These are phyloP conservation scores for Macrophya alboannulata DNA, from an alignment of 2,888 invertebrate species.

Conservation along the genomic window DNA sequence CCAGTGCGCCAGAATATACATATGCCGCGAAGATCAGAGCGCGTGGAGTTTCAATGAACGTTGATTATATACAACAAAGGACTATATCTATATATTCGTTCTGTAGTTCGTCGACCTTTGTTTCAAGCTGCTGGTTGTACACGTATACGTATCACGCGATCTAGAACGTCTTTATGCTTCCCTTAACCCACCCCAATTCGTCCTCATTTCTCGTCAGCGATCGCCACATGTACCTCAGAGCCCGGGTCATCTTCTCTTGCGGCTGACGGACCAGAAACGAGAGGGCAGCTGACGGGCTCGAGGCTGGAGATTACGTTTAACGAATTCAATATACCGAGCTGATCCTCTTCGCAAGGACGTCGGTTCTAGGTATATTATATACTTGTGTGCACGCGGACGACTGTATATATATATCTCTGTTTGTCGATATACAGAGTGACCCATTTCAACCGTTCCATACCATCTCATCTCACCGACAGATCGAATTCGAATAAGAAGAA, in stretches of 20 bases:
- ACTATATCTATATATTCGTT: neutral
- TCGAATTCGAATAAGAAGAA: neutral
- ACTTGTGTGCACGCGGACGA: neutral
- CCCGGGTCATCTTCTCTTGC: constrained; percentile 6
- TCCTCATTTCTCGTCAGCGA: constrained; percentile 25
- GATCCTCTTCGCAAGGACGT: constrained; percentile 38
- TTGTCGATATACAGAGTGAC: constrained; percentile 17
- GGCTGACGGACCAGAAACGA: constrained; percentile 53
- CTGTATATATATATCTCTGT: neutral
- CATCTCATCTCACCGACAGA: neutral
- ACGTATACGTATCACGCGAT: neutral
- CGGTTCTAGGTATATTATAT: neutral
- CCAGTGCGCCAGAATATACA: neutral
- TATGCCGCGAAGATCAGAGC: neutral
- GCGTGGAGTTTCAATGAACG: neutral
- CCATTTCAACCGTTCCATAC: neutral
- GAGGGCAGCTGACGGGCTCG: constrained; percentile 49
- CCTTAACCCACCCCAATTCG: constrained; percentile 32
- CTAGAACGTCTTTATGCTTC: constrained; percentile 37
- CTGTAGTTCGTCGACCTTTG: neutral
- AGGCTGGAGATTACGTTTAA: constrained; percentile 48
- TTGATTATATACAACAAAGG: neutral
- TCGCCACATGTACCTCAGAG: neutral
- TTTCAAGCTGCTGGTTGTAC: neutral
- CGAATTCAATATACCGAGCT: constrained; percentile 51